Conservation (phyloP, 1,140 invertebrate genomes). For the Sycobia sp. region DNA sequence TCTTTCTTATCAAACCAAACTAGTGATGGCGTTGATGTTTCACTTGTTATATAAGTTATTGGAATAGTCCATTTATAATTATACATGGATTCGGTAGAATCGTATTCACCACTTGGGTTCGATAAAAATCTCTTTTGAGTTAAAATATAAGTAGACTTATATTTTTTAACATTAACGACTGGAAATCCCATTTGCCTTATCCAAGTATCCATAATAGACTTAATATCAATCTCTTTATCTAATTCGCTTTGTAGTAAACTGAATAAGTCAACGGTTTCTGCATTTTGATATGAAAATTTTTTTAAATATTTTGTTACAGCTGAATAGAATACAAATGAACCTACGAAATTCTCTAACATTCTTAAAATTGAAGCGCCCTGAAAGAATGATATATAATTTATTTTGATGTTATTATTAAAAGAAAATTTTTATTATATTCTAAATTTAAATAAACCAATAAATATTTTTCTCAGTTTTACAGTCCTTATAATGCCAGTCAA, state of each 20-base stretch:
- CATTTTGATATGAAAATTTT: slow-evolving; percentile 74
- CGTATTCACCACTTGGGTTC: slow-evolving; percentile 65
- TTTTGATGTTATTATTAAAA: too few relatives aligned
- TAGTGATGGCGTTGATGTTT: slow-evolving; percentile 55
- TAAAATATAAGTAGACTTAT: slow-evolving; percentile 64
- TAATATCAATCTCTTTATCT: slow-evolving; percentile 62
- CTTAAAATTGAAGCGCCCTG: slow-evolving; percentile 86
- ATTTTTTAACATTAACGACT: slow-evolving; percentile 69
- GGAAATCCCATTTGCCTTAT: slow-evolving; percentile 92
- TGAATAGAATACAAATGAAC: slow-evolving; percentile 72
- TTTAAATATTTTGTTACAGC: slow-evolving; percentile 78
- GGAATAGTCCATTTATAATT: slow-evolving; percentile 83
- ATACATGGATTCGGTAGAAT: slow-evolving; percentile 64
- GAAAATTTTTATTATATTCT: too few relatives aligned
- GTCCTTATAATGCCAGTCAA: too few relatives aligned
- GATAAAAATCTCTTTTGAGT: slow-evolving; percentile 77
- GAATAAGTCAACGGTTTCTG: slow-evolving; percentile 81
- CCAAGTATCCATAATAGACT: slow-evolving; percentile 89
- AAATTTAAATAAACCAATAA: too few relatives aligned
- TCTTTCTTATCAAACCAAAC: slow-evolving; percentile 68
- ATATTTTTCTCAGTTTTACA: too few relatives aligned
- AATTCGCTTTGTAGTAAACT: slow-evolving; percentile 65
- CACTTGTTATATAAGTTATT: slow-evolving; percentile 75
- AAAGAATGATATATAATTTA: slow-evolving; percentile 10
- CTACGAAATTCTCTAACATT: slow-evolving; percentile 88